Base-by-base conservation (phyloP, 2,797 vertebrate species). In the Ctenochaetus hawaiiensis region DNA sequence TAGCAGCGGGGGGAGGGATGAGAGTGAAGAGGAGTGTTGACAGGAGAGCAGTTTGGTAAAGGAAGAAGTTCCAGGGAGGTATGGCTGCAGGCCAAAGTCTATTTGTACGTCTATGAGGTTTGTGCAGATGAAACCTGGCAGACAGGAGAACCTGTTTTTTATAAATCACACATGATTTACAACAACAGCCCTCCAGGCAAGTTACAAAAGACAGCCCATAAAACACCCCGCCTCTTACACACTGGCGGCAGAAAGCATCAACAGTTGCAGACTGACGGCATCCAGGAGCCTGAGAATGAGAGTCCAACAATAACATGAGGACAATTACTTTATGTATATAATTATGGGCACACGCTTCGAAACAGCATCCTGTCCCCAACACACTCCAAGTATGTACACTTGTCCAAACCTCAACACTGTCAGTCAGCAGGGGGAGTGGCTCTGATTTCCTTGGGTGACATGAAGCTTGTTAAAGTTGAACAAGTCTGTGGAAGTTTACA, bases 91-190 rank as follows among this genome's bases (percentile, higher is more conserved):
- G 93, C 94, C 92, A 94, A 86, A 69, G 69, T 91, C 89, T 93
- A 89, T 92, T 91, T 92, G 87, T 93, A 90, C 74, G 75, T 91
- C 91, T 93, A 77, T 88, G 92, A 87, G 90, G 90, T 89, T 91
- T 88, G 83, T 75, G 52, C 67, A 89, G 91, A 86, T 91, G 91
- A 85, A 89, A 85, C 83, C 84, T 91, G 86, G 93, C 91, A 95
- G 93, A 95, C 94, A 87, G 87, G 43, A 86, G 85, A 93, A 93
- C 91, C 89, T 76, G 90, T 93, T 91, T 85, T 91, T 88, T 92
- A 86, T 92, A 91, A 92, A 92, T 92, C 89, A 91, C 88, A 82
- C 87, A 87, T 95, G 93, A 95, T 94, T 94, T 93, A 94, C 87
- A 89, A 91, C 91, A 92, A 90, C 85, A 89, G 68, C 72, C 89